Evolutionary conservation across 2,113 vertebrate genomes (phyloP), one percentile per base, ranked within the genome.

Genomic region (Notarius lentiginosus): DNA sequence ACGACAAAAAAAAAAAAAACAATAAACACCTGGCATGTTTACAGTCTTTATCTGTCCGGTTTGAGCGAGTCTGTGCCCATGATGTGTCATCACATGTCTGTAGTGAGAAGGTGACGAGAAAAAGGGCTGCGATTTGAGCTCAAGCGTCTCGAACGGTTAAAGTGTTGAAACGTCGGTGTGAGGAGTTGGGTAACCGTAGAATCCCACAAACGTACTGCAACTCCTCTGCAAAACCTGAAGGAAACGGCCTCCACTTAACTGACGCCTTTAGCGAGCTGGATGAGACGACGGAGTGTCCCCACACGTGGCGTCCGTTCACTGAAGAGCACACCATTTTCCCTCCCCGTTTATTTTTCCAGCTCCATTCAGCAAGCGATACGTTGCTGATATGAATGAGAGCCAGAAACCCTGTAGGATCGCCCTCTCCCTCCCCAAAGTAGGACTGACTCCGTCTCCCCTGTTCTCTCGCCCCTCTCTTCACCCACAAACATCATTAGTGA

Each of bases 401-500:
- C 77, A 70, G 77, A 55, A 68, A 41, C 60, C 14, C 83, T 72
- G 15, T 24, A 66, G 22, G 11, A 60, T 68, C 68, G 22, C 30
- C 53, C 79, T 27, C 34, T n/a, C 77, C 15, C 22, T 30, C 27
- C 49, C 41, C 18, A 24, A 82, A 66, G 81, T 20, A 18, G 63
- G 58, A 24, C 51, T 66, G 24, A 51, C 22, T 82, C n/a, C 0
- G 63, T 55, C 79, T 73, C 24, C 58, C 51, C 20, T 22, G 41
- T 87, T 30, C 41, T 60, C 79, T 84, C 1, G 58, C 73, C 84
- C 34, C 34, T 49, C 76, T 75, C 61, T 55, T 75, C 51, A 7
- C 85, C 80, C 20, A 86, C 14, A 55, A 41, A 61, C 65, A 91
- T 91, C 84, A 70, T 85, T 68, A 88, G 68, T 80, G 30, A 88